Evolutionary conservation across 2,888 invertebrate genomes (phyloP).

Genomic region (Podabrus alpinus): DNA sequence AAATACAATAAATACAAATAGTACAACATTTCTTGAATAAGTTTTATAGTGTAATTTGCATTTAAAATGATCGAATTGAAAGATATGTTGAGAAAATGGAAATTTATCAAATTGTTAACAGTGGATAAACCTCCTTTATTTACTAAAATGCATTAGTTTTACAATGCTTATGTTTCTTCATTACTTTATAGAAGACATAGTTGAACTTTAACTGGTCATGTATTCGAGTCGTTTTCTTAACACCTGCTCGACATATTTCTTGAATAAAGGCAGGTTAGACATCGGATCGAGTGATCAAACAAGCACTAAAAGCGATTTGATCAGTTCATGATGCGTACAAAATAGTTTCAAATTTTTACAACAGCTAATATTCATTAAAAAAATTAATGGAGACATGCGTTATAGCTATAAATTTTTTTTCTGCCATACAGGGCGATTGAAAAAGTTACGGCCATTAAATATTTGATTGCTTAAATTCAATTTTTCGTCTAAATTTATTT

Average conservation of each 20-base stretch:
- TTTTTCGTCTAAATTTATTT: no score
- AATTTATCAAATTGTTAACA: background rate
- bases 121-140: background rate
- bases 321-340: slow-evolving; percentile 16
- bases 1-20: background rate
- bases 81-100: background rate
- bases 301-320: slow-evolving; percentile 21
- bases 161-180: background rate
- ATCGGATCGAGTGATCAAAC: slow-evolving; percentile 18
- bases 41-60: background rate
- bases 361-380: background rate
- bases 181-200: slow-evolving; percentile 6
- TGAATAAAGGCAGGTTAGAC: slow-evolving; percentile 19
- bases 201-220: slow-evolving; percentile 12
- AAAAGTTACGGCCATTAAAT: background rate
- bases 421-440: background rate
- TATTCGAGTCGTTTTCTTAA: slow-evolving; percentile 18
- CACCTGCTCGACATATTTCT: slow-evolving; percentile 27
- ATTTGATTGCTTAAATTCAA: no score
- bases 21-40: background rate
- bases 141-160: background rate
- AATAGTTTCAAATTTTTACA: slow-evolving; percentile 10
- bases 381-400: background rate
- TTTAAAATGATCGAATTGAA: background rate
- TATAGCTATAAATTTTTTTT: background rate